phyloP scores from a whole-genome alignment of 2,888 invertebrate genomes.

The Creontiades dilutus region DNA sequence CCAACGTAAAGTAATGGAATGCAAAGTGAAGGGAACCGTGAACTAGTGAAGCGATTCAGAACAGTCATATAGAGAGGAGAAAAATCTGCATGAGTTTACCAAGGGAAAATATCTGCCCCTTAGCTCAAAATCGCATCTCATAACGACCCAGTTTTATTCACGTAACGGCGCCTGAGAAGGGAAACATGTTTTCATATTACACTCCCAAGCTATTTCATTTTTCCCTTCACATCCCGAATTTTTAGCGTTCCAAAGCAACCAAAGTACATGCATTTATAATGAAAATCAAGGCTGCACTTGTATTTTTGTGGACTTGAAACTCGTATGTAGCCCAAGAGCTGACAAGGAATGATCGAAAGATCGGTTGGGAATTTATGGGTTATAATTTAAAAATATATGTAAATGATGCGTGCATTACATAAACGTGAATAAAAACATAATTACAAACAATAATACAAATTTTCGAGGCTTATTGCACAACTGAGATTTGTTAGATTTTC shows the following conservation, averaged over 20 bases:
- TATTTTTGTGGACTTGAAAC: neutral
- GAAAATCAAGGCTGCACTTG: neutral
- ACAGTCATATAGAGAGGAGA: neutral
- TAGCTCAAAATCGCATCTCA: slow-evolving; percentile 9
- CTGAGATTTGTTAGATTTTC: no score
- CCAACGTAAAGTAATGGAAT: neutral
- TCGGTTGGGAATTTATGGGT: no score
- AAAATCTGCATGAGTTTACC: neutral
- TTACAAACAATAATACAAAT: no score
- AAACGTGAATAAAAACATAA: no score
- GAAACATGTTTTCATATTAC: neutral
- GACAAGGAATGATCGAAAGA: no score
- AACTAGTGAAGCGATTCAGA: neutral
- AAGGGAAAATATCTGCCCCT: slow-evolving; percentile 2
- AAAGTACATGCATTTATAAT: neutral
- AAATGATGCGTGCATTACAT: no score
- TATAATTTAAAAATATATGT: no score
- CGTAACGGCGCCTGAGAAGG: neutral
- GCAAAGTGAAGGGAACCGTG: neutral
- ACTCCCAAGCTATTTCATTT: neutral
- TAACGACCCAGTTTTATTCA: slow-evolving; percentile 28
- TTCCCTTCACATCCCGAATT: neutral
- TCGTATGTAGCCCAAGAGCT: no score
- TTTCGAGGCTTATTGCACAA: no score
- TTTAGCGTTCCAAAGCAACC: neutral